A percentile compares a stretch with the other conserved stretches of the same genome.
Conservation (phyloP, 2,888 invertebrate species). For the Aphodius sticticus region DNA sequence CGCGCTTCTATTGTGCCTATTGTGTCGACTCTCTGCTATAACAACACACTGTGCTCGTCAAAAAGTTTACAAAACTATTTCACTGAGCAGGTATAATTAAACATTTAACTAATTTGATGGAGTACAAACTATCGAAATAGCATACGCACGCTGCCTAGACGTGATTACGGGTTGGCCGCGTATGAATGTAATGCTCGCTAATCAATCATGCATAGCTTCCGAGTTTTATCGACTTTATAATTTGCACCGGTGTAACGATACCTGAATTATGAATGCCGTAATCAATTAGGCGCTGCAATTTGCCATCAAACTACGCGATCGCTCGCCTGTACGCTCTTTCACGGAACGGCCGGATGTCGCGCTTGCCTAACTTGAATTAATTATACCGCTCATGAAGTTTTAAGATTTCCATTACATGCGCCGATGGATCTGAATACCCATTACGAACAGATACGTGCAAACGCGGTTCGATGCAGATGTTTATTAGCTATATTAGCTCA, state of each 20-base stretch:
- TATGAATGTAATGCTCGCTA: background rate
- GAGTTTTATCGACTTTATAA: background rate
- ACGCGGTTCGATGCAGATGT: no score
- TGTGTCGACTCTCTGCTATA: no score
- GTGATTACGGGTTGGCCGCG: no score
- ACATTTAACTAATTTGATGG: no score
- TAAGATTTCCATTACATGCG: conserved; percentile 17
- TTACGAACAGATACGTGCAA: background rate
- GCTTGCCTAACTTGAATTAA: conserved; percentile 24
- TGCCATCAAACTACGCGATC: conserved; percentile 20
- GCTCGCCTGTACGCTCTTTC: background rate
- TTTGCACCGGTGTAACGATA: conserved; percentile 12
- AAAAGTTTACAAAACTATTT: no score
- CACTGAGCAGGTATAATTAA: no score
- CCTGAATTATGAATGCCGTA: conserved; percentile 21
- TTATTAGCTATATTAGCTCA: no score
- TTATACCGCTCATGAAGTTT: conserved; percentile 22
- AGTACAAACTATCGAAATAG: no score
- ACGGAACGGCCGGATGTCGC: conserved; percentile 8
- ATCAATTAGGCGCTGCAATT: conserved; percentile 24
- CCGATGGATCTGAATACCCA: conserved; percentile 14
- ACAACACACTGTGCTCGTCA: no score
- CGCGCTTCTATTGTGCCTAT: no score
- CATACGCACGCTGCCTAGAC: no score
- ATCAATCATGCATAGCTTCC: background rate